Conservation (phyloP, 1,140 invertebrate species). For the Metaphire vulgaris region DNA sequence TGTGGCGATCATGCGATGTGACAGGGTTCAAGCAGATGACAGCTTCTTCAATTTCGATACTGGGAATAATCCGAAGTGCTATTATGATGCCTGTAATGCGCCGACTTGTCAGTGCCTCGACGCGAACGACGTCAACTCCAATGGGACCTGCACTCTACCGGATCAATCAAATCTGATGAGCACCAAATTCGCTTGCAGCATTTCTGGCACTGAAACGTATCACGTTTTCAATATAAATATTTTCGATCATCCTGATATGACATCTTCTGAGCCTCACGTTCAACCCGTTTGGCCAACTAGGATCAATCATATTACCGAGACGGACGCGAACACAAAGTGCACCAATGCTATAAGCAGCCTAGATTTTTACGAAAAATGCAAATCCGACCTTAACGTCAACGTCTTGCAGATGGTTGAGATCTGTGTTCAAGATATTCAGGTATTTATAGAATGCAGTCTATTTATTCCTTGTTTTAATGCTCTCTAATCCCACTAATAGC, state of each 20-base stretch:
- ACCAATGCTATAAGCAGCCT: neutral
- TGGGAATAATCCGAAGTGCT: neutral
- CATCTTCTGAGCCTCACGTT: no score
- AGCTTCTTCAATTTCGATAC: neutral
- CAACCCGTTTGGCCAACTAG: neutral
- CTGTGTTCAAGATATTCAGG: neutral
- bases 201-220: no score
- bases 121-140: neutral
- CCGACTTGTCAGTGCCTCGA: neutral
- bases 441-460: no score
- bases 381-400: neutral
- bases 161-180: neutral
- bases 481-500: no score
- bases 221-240: no score
- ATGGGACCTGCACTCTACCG: neutral
- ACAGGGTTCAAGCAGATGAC: neutral
- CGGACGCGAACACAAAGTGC: neutral
- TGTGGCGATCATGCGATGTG: no score
- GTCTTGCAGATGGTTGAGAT: neutral
- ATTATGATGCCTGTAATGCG: neutral
- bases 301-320: neutral
- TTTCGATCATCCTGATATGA: no score
- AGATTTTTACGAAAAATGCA: neutral
- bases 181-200: no score
- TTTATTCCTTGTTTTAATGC: no score